A percentile compares a stretch with the other conserved stretches of the same genome.
Evolutionary conservation across 2,888 invertebrate species (phyloP).

Genomic region (Dicranocentrus wangi): DNA sequence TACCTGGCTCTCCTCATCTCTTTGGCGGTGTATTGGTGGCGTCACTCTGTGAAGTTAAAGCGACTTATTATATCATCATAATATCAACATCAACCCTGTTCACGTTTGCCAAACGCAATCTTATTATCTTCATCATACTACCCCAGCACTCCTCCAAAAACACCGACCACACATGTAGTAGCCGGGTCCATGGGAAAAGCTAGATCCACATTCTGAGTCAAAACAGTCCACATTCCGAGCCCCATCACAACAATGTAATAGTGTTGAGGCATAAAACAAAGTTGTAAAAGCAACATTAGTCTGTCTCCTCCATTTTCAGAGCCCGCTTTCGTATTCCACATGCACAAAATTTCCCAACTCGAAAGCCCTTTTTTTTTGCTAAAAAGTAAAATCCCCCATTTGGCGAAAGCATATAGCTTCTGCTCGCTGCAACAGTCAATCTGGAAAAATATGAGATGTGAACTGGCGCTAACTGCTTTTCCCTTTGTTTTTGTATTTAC

Average conservation of each 20-base stretch:
- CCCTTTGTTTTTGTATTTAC: slow-evolving; percentile 22
- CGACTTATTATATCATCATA: slow-evolving; percentile 32
- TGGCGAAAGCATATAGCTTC: no score
- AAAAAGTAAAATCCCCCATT: no score
- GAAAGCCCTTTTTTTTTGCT: no score
- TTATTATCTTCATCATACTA: slow-evolving; percentile 24
- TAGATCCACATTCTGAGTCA: not conserved
- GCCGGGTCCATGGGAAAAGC: not conserved
- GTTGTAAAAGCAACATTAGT: slow-evolving; percentile 27
- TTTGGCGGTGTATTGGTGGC: not conserved
- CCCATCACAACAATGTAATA: not conserved
- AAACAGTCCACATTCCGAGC: not conserved
- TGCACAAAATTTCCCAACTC: no score
- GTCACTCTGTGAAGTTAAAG: not conserved
- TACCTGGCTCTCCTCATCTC: not conserved
- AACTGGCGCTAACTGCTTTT: slow-evolving; percentile 16
- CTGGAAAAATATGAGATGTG: slow-evolving; percentile 28
- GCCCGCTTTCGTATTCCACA: no score
- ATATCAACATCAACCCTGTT: slow-evolving; percentile 16
- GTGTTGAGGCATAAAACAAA: slow-evolving; percentile 12
- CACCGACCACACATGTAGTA: no score
- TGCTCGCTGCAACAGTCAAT: slow-evolving; percentile 6
- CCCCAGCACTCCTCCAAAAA: slow-evolving; percentile 1
- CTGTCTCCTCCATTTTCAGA: not conserved
- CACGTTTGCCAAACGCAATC: slow-evolving; percentile 31